Base-by-base conservation (phyloP, 2,113 vertebrate genomes). In the Melanotaenia duboulayi region DNA sequence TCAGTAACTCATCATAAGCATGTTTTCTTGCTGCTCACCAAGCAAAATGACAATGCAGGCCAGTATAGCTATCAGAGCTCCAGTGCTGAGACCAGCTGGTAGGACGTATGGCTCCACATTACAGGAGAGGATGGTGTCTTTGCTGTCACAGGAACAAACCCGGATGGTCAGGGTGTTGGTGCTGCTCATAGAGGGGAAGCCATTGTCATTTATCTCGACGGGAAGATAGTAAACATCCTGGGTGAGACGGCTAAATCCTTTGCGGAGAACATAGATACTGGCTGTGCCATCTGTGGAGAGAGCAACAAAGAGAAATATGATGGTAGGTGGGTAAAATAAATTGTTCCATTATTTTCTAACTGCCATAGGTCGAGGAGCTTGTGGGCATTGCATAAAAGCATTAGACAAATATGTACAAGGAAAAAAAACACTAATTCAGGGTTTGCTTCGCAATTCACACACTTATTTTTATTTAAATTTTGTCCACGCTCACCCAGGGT, bases 31-130 rank as follows among this genome's bases (percentile, higher is more conserved):
- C 17, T 57, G 1, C 90, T 95, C 90, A 99, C 97, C 97, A 28
- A 99, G 81, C 16, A 99, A 89, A 10, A 99, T 99, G 82, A 98
- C 95, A 2, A 99, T 99, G 70, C 98, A 99, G 76, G 98, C 96
- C 1, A 99, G 94, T 76, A 99, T 99, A 71, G 98, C 97, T 0
- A 99, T 95, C 32, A 99, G 93, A 0, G 97, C 97, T 0, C 97
- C 97, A 0, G 97, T 99, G 92, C 98, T 99, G 35, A 99, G 94
- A 0, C 98, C 97, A 0, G 98, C 96, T 0, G 95, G 96, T 12
- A 99, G 93, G 4, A 96, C 83, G 46, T 96, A 95, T 35, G 97
- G 96, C 76, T 98, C 96, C 0, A 95, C 96, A 0, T 95, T 98
- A 67, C 97, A 99, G 65, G 96, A 97, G 0, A 96, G 94, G 85